Conservation (phyloP, 2,888 invertebrate genomes). For the Megaustenia siamemsis region DNA sequence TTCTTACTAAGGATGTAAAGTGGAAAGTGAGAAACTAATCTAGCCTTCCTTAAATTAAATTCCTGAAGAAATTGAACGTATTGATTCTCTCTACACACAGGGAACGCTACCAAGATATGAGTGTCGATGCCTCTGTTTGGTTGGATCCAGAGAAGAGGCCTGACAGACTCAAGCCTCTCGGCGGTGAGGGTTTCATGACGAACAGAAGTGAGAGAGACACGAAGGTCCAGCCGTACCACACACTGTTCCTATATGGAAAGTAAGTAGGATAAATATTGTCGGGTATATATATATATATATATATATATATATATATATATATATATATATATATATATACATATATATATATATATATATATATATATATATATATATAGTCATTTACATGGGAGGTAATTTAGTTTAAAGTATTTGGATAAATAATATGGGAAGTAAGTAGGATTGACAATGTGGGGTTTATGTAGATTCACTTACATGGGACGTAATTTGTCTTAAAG, state of each 20-base stretch:
- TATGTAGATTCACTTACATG: no score
- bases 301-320: neutral
- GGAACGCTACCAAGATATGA: conserved; percentile 69
- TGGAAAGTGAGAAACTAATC: no score
- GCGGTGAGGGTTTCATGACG: conserved; percentile 62
- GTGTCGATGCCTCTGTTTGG: conserved; percentile 69
- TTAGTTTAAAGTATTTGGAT: no score
- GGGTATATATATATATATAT: no score
- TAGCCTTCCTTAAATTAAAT: no score
- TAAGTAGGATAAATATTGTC: conserved; percentile 32
- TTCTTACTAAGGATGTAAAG: no score
- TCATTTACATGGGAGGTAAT: no score
- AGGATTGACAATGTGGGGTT: no score
- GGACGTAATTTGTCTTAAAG: no score
- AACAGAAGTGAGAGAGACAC: conserved; percentile 61
- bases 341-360: conserved; percentile 1
- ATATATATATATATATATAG: no score
- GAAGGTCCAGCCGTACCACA: conserved; percentile 63
- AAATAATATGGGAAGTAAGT: no score
- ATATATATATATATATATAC: neutral
- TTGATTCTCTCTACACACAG: conserved; percentile 60
- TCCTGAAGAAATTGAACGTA: no score
- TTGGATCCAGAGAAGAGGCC: conserved; percentile 72
- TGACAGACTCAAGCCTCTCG: conserved; percentile 63
- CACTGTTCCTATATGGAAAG: conserved; percentile 60